Evolutionary conservation across 2,113 vertebrate species (phyloP).

Genomic region (Ammodytes dubius): DNA sequence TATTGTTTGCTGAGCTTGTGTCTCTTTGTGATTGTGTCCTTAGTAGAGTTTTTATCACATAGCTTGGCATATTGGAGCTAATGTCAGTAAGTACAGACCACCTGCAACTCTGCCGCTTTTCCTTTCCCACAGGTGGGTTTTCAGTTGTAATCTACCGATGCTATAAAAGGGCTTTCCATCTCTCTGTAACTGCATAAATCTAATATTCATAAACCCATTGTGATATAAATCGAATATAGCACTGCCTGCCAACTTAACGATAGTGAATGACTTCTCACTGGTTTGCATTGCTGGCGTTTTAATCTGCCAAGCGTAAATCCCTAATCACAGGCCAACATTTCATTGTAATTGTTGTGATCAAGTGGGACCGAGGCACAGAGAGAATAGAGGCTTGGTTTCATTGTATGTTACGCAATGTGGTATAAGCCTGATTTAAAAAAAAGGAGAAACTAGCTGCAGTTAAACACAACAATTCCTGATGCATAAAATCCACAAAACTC

Average conservation of each 20-base stretch:
- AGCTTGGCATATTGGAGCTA: slow-evolving; percentile 23
- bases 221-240: slow-evolving; percentile 69
- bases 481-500: slow-evolving; percentile 13
- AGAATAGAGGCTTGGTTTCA: slow-evolving; percentile 33
- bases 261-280: slow-evolving; percentile 54
- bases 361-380: slow-evolving; percentile 29
- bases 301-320: slow-evolving; percentile 58
- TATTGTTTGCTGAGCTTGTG: background rate
- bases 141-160: slow-evolving; percentile 48
- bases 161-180: slow-evolving; percentile 61
- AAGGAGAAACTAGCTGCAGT: slow-evolving; percentile 30
- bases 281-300: slow-evolving; percentile 63
- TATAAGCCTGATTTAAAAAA: slow-evolving; percentile 18
- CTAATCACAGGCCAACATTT: slow-evolving; percentile 70
- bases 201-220: slow-evolving; percentile 70
- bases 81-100: slow-evolving; percentile 4
- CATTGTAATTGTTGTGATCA: slow-evolving; percentile 66
- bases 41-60: slow-evolving; percentile 22
- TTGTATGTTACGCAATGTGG: slow-evolving; percentile 37
- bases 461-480: slow-evolving; percentile 34
- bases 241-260: slow-evolving; percentile 58
- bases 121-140: slow-evolving; percentile 45
- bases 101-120: background rate
- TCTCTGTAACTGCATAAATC: slow-evolving; percentile 66
- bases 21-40: slow-evolving; percentile 11